Conservation (phyloP, 2,113 vertebrate species). For the Potamarius usumacintae region DNA sequence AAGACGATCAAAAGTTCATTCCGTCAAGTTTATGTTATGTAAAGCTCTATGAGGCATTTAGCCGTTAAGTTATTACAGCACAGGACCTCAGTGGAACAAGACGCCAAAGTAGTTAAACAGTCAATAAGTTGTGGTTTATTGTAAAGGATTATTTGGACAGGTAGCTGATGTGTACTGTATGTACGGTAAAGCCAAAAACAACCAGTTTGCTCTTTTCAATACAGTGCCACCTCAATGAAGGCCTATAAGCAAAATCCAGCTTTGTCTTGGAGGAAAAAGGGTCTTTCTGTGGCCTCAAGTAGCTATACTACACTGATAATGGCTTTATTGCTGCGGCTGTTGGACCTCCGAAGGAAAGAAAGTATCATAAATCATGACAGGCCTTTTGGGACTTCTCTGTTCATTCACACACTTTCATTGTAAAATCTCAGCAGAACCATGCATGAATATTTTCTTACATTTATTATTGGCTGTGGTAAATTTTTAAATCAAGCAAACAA, state of each 20-base stretch:
- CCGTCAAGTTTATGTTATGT: neutral
- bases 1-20: neutral
- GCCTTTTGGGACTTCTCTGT: conserved; percentile 56
- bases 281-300: neutral
- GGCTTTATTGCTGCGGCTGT: conserved; percentile 71
- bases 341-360: conserved; percentile 67
- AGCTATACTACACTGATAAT: neutral
- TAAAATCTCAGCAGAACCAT: conserved; percentile 84
- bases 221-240: neutral
- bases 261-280: neutral
- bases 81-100: neutral
- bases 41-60: neutral
- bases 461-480: neutral
- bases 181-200: neutral
- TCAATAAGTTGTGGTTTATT: neutral
- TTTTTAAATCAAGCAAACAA: neutral
- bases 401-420: conserved; percentile 55
- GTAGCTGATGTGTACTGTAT: neutral
- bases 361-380: conserved; percentile 62
- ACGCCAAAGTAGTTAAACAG: neutral
- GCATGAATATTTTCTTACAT: conserved; percentile 63
- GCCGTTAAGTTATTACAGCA: neutral
- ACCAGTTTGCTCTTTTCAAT: neutral
- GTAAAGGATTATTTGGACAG: neutral
- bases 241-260: neutral